Conservation (phyloP, 2,797 vertebrate species). For the Vultur gryphus region DNA sequence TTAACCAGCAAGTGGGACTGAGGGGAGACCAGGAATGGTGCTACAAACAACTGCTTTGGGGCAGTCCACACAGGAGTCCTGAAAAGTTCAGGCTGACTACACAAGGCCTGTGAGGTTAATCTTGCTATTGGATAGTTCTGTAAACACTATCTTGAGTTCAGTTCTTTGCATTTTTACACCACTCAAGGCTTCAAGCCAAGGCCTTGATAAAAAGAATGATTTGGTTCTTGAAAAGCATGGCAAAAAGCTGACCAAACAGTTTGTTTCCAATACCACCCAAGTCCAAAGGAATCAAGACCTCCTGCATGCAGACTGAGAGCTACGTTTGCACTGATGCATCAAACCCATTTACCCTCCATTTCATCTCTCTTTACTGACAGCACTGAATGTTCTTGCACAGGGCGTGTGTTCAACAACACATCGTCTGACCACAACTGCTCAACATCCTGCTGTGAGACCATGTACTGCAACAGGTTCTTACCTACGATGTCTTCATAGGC, state of each 20-base stretch:
- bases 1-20: constrained; percentile 1
- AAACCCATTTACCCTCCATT: not conserved
- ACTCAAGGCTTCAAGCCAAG: constrained; percentile 4
- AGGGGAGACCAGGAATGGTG: not conserved
- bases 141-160: not conserved
- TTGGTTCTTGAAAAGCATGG: constrained; percentile 1
- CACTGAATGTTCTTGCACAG: not conserved
- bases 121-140: not conserved
- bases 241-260: not conserved
- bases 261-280: not conserved
- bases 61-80: not conserved
- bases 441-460: not conserved
- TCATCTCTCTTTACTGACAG: not conserved
- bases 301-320: not conserved
- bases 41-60: not conserved
- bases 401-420: not conserved
- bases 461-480: constrained; percentile 73
- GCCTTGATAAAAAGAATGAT: not conserved
- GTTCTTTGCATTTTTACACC: constrained; percentile 21
- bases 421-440: not conserved
- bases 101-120: constrained; percentile 2
- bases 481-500: constrained; percentile 98
- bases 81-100: not conserved
- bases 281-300: not conserved
- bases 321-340: not conserved